Base-by-base conservation (phyloP, 2,888 invertebrate genomes). In the Scotopteryx bipunctaria region DNA sequence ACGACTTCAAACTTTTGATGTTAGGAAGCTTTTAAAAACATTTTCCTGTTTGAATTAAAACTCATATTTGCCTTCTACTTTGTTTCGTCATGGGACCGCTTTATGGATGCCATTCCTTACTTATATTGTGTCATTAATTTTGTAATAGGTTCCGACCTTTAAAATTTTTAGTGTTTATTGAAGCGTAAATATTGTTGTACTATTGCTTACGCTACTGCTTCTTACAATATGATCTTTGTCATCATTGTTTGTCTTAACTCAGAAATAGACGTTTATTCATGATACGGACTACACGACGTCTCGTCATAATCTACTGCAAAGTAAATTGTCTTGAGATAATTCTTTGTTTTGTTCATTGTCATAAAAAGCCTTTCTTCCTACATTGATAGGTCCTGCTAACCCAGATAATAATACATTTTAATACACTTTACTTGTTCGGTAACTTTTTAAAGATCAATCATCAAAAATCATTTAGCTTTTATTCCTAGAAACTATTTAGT, bases 181-280 rank as follows among this genome's bases (percentile, higher is more conserved):
- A 33, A 35, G 19, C 31, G 31, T 47, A 47, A 43, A 37, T 23
- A 27, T 50, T 45, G 4, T 31, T 42, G n/a, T 31, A 9, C 31
- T 46, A 21, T 43, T 46, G 53, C 35, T 45, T 55, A 53, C 36
- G 47, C 19, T 32, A 11, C 29, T 16, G 45, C 25, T 14, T 23
- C 17, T 42, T 38, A 23, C 36, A 9, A 19, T 37, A 32, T 36
- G 31, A 16, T 41, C 27, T 16, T 51, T 57, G 55, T 62, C 56
- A 51, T 61, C 31, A n/a, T 42, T 55, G 59, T 59, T 61, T 57
- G 55, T 43, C 50, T 57, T 55, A 37, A 29, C 41, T 46, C 23
- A 33, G 37, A 42, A 58, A 41, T 55, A 61, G 57, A 61, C 47
- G 43, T 48, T 16, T n/a, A 19, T 58, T 56, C 54, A 51, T 51